These are phyloP conservation scores for Fundulus diaphanus DNA, from an alignment of 2,797 vertebrate genomes.

Conservation along the genomic window DNA sequence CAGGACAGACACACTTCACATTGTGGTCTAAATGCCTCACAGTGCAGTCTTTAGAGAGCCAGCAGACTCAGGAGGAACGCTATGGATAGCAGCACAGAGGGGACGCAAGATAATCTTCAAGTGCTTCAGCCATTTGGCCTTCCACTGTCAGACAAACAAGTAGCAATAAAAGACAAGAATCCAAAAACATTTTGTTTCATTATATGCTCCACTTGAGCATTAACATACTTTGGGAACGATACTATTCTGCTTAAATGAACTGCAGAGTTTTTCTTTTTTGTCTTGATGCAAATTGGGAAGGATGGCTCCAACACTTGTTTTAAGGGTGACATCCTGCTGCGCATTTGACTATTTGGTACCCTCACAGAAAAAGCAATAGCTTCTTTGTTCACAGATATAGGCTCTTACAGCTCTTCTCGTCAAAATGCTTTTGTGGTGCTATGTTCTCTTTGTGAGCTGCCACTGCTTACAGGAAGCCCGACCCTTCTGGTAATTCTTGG, in stretches of 20 bases:
- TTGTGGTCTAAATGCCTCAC: constrained; percentile 80
- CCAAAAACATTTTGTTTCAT: constrained; percentile 60
- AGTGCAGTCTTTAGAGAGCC: constrained; percentile 82
- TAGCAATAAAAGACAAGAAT: constrained; percentile 66
- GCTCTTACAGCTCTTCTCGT: constrained; percentile 75
- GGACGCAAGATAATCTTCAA: constrained; percentile 71
- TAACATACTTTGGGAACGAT: constrained; percentile 56
- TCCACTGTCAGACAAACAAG: constrained; percentile 68
- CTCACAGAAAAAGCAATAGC: constrained; percentile 76
- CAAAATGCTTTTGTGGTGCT: constrained; percentile 70
- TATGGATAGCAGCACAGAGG: constrained; percentile 81
- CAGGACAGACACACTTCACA: constrained; percentile 72
- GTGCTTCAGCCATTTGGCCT: constrained; percentile 68
- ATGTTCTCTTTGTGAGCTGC: constrained; percentile 61
- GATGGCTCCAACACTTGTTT: constrained; percentile 63
- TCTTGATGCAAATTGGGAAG: constrained; percentile 68
- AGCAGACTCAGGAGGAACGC: constrained; percentile 79
- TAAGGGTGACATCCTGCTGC: constrained; percentile 68
- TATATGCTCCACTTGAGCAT: constrained; percentile 52
- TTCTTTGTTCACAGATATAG: constrained; percentile 78
- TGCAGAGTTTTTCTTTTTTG: constrained; percentile 41
- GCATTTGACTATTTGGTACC: constrained; percentile 76
- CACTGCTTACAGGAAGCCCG: constrained; percentile 73
- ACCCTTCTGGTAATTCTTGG: constrained; percentile 57
- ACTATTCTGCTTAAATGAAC: constrained; percentile 62